Base-by-base conservation (phyloP, 2,797 vertebrate species). In the Muscicapa striata region DNA sequence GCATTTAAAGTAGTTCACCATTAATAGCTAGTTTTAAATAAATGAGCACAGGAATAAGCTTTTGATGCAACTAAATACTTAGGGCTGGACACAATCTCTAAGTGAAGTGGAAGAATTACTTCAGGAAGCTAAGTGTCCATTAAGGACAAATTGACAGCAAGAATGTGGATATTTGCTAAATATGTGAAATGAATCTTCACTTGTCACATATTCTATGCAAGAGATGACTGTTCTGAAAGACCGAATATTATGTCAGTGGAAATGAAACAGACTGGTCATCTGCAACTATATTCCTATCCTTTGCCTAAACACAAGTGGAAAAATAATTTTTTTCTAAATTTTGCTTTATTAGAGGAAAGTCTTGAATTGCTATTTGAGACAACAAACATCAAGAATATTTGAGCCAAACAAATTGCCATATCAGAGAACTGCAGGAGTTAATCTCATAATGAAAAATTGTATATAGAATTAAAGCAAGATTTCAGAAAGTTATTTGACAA, bases 401-500 rank as follows among this genome's bases (percentile, higher is more conserved):
- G 10, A 90, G 36, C 8, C 20, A 82, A 86, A 84, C 2, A 89
- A 66, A n/a, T 21, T 63, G 6, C 15, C 18, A 38, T 2, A 1
- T 46, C 16, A 70, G 34, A 67, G 40, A 70, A 57, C 23, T 41
- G 15, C 15, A 73, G 55, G 11, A 59, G 5, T 66, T 84, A 89
- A 90, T 61, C 32, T 13, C 12, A 87, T 40, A 19, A 27, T 10
- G 10, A 73, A 69, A 85, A 81, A 36, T 0, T 10, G 4, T 43
- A 38, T 3, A 2, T 58, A 59, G 59, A 38, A 79, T 62, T 76
- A 76, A 79, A 87, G 49, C 36, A 46, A 70, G 26, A 67, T 38
- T 76, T 21, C 36, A 79, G 15, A 7, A 52, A 76, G 32, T 76
- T 77, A 78, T 84, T 26, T 89, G 77, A 87, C 43, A 88, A 57